These are phyloP conservation scores for Heloderma charlesbogerti DNA, from an alignment of 2,113 vertebrate species.

Conservation along the genomic window DNA sequence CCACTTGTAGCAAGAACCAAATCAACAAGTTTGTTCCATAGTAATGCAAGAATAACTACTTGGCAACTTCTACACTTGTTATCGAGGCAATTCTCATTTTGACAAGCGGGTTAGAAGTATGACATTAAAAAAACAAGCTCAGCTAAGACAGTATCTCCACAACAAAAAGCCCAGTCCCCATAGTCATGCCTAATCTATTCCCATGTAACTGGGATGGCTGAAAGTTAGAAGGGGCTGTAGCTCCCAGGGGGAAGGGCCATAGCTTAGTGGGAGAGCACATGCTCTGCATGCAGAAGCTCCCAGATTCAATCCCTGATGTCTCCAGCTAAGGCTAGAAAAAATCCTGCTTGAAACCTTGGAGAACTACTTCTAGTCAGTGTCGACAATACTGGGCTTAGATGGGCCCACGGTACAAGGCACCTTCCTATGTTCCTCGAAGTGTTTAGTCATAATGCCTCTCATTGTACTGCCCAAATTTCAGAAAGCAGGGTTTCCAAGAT, in stretches of 20 bases:
- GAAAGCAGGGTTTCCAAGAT: not conserved
- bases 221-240: not conserved
- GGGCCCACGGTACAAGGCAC: too few species aligned
- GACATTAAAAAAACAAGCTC: not conserved
- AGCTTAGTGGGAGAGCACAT: too few species aligned
- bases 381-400: too few species aligned
- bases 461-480: not conserved
- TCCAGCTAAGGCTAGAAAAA: too few species aligned
- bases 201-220: not conserved
- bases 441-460: not conserved
- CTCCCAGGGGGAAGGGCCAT: too few species aligned
- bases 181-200: not conserved
- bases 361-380: too few species aligned
- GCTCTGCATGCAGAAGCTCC: too few species aligned
- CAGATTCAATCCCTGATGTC: too few species aligned
- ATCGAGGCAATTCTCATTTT: not conserved
- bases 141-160: too few species aligned
- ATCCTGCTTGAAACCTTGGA: too few species aligned
- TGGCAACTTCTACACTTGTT: not conserved
- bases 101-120: not conserved
- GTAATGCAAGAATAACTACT: not conserved
- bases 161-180: not conserved
- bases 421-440: too few species aligned
- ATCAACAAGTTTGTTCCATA: not conserved
- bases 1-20: not conserved